These are phyloP conservation scores for Alauda arvensis DNA, from an alignment of 2,797 vertebrate genomes.

Conservation along the genomic window DNA sequence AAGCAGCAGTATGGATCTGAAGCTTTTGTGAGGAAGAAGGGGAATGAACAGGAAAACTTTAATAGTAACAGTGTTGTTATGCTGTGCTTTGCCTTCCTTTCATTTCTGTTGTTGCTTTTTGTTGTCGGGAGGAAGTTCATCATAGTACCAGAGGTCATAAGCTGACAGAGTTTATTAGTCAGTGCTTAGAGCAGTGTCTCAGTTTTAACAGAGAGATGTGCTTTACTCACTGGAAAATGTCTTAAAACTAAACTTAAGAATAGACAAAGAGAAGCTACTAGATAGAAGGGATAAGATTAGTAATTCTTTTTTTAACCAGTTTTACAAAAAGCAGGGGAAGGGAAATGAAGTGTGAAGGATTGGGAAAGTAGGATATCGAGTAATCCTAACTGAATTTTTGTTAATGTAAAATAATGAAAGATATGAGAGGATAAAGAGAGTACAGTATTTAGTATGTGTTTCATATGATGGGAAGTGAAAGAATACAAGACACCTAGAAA, in stretches of 20 bases:
- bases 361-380: not conserved
- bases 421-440: not conserved
- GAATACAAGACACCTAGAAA: not conserved
- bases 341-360: not conserved
- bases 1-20: not conserved
- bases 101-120: not conserved
- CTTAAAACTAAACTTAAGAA: not conserved
- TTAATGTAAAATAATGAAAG: not conserved
- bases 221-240: not conserved
- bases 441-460: not conserved
- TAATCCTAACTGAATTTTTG: not conserved
- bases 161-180: not conserved
- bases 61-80: not conserved
- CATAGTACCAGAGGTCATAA: not conserved
- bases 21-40: not conserved
- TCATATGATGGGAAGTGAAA: not conserved
- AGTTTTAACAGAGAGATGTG: not conserved
- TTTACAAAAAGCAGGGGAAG: not conserved
- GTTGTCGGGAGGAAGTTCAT: not conserved
- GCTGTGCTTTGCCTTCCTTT: not conserved
- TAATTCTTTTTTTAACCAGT: not conserved
- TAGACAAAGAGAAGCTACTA: not conserved
- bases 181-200: not conserved
- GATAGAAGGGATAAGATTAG: not conserved
- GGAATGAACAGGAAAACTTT: not conserved